Conservation (phyloP, 2,113 vertebrate species). For the Tautogolabrus adspersus region DNA sequence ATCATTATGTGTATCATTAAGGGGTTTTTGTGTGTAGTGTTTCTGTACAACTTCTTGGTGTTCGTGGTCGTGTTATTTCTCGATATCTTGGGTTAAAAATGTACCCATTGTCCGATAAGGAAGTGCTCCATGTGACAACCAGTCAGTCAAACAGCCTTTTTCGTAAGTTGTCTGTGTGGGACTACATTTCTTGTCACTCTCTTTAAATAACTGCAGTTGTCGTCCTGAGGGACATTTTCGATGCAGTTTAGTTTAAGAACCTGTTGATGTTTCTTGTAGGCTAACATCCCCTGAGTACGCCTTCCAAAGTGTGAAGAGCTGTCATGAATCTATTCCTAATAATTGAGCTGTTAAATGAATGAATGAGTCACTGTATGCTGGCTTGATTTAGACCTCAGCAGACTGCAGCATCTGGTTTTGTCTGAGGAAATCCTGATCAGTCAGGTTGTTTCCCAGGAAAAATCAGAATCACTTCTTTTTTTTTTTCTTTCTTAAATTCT, state of each 20-base stretch:
- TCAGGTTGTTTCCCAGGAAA: conserved; percentile 27
- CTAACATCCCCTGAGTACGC: conserved; percentile 14
- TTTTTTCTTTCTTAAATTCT: neutral
- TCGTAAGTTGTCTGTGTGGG: neutral
- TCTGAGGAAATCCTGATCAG: conserved; percentile 48
- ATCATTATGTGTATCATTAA: neutral
- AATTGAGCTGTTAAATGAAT: conserved; percentile 18
- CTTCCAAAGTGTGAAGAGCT: conserved; percentile 15
- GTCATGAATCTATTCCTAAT: conserved; percentile 8
- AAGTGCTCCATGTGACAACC: neutral
- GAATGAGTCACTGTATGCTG: conserved; percentile 31
- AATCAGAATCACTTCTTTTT: conserved; percentile 13
- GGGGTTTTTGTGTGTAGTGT: neutral
- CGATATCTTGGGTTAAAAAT: neutral
- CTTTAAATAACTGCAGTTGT: neutral
- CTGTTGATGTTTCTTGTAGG: conserved; percentile 4
- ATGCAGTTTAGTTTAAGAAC: conserved; percentile 11
- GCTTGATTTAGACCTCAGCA: conserved; percentile 29
- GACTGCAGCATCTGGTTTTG: conserved; percentile 9
- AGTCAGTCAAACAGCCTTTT: neutral
- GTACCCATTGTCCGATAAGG: neutral
- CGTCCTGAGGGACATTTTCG: neutral
- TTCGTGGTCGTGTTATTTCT: too few relatives aligned
- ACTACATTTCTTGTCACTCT: neutral
- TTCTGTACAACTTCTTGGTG: neutral